phyloP scores from a whole-genome alignment of 2,888 invertebrate species.

The Baccha elongata region DNA sequence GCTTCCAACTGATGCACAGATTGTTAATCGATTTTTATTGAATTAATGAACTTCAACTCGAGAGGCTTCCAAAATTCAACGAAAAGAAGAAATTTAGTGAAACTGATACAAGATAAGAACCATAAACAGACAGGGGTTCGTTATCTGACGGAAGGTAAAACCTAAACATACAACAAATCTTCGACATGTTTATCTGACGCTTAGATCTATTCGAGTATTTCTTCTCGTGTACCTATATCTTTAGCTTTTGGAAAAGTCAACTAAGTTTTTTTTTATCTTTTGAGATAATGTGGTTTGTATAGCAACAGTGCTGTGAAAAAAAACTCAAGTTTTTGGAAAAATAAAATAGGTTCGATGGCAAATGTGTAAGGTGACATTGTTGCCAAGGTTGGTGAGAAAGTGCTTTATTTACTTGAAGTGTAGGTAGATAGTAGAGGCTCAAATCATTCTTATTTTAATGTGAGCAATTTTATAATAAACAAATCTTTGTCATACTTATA shows the following conservation, averaged over 20 bases:
- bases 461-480: too few species aligned
- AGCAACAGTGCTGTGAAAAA: not conserved
- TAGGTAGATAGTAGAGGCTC: too few species aligned
- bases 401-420: too few species aligned
- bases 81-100: constrained; percentile 32
- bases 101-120: constrained; percentile 49
- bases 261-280: constrained; percentile 38
- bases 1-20: constrained; percentile 13
- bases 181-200: constrained; percentile 38
- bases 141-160: constrained; percentile 52
- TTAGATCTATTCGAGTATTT: constrained; percentile 11
- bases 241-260: constrained; percentile 11
- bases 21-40: constrained; percentile 62
- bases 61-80: constrained; percentile 6
- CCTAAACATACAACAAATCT: constrained; percentile 53
- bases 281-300: constrained; percentile 46
- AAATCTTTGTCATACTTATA: too few species aligned
- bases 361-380: too few species aligned
- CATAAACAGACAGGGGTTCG: constrained; percentile 19
- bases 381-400: too few species aligned
- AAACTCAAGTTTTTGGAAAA: too few species aligned
- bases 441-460: too few species aligned
- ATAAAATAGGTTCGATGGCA: too few species aligned
- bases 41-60: constrained; percentile 59
- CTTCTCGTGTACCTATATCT: not conserved